A percentile compares a stretch with the other conserved stretches of the same genome.
These are phyloP conservation scores for Drosophila bipectinata DNA, from an alignment of 1,140 invertebrate species.

Conservation along the genomic window DNA sequence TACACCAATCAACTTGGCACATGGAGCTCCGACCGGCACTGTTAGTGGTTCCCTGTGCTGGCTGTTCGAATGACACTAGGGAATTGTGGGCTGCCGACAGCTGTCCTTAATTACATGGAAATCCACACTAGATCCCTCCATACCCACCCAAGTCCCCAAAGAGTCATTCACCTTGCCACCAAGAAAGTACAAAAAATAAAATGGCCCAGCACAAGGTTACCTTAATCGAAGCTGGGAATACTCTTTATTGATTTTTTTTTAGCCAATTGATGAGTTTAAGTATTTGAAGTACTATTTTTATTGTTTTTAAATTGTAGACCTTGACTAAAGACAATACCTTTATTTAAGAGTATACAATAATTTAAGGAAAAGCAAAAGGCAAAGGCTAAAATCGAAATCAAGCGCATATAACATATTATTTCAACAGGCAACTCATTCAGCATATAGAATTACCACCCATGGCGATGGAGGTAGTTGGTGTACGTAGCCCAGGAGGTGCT, in stretches of 20 bases:
- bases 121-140: constrained; percentile 49
- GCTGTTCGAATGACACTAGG: constrained; percentile 41
- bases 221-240: constrained; percentile 3
- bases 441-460: constrained; percentile 60
- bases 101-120: constrained; percentile 75
- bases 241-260: neutral
- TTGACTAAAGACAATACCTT: too few species aligned
- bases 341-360: neutral
- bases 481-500: constrained; percentile 21
- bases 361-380: constrained; percentile 17
- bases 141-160: constrained; percentile 27
- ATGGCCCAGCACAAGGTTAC: constrained; percentile 1
- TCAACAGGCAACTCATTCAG: constrained; percentile 59
- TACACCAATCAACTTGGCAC: constrained; percentile 61
- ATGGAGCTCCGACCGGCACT: constrained; percentile 8
- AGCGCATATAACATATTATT: constrained; percentile 65
- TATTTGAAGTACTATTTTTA: too few species aligned
- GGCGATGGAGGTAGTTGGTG: constrained; percentile 45
- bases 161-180: constrained; percentile 68
- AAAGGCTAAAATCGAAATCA: constrained; percentile 50
- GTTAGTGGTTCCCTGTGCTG: neutral
- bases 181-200: constrained; percentile 30
- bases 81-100: constrained; percentile 58
- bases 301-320: too few species aligned
- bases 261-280: neutral